phyloP scores from a whole-genome alignment of 2,888 invertebrate genomes.

The Apeira syringaria region DNA sequence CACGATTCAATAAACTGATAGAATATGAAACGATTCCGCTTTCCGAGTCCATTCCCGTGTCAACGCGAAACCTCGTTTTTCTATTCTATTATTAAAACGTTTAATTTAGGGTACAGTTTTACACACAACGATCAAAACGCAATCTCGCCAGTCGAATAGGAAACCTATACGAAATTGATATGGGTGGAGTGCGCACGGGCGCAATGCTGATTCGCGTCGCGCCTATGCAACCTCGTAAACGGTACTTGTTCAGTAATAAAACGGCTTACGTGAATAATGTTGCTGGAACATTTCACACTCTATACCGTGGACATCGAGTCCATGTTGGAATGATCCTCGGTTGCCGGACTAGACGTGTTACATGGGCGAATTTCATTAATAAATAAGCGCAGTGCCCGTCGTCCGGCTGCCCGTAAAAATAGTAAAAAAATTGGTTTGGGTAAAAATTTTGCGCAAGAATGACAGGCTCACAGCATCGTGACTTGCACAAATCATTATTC shows the following conservation, averaged over 20 bases:
- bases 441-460: slow-evolving; percentile 79
- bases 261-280: slow-evolving; percentile 39
- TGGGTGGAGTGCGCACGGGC: slow-evolving; percentile 74
- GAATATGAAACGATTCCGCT: slow-evolving; percentile 59
- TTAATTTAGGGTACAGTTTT: slow-evolving; percentile 82
- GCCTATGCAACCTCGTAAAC: slow-evolving; percentile 79
- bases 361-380: slow-evolving; percentile 80
- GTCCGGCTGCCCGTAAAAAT: slow-evolving; percentile 65
- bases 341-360: slow-evolving; percentile 53
- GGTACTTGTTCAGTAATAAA: slow-evolving; percentile 48
- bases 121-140: slow-evolving; percentile 80
- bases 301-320: slow-evolving; percentile 43
- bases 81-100: slow-evolving; percentile 81
- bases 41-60: slow-evolving; percentile 47
- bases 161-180: slow-evolving; percentile 83
- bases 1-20: slow-evolving; percentile 56
- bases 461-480: slow-evolving; percentile 56
- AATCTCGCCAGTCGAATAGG: slow-evolving; percentile 77
- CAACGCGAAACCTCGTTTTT: slow-evolving; percentile 63
- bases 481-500: slow-evolving; percentile 76
- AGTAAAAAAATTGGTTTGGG: slow-evolving; percentile 61
- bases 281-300: slow-evolving; percentile 41
- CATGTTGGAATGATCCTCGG: slow-evolving; percentile 31
- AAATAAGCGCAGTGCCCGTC: slow-evolving; percentile 76
- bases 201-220: slow-evolving; percentile 73